Percentiles rank a stretch among this genome's conserved stretches.
Conservation (phyloP, 1,140 invertebrate genomes). For the Camponotus floridanus region DNA sequence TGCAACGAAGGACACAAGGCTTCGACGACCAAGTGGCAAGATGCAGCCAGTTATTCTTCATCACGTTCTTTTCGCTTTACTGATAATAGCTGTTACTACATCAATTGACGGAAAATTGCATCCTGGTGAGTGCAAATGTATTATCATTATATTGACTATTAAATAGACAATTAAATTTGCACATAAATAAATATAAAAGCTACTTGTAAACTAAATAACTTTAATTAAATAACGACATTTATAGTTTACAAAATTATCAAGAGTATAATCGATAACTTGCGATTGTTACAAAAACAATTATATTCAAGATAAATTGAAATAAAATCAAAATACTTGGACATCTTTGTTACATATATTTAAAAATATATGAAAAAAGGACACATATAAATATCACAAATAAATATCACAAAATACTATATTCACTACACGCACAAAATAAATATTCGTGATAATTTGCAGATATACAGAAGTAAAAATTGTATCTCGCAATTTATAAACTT, state of each 20-base stretch:
- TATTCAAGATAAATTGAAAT: no score
- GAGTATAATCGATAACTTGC: no score
- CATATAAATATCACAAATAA: not conserved
- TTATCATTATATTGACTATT: no score
- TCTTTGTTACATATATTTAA: not conserved
- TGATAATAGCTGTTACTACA: not conserved
- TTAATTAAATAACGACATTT: no score
- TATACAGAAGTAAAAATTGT: not conserved
- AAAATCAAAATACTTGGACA: not conserved
- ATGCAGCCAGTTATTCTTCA: slow-evolving; percentile 38
- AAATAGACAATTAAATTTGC: not conserved
- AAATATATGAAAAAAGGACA: not conserved
- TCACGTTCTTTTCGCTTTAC: slow-evolving; percentile 18
- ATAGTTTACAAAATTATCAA: no score
- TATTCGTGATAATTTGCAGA: slow-evolving; percentile 3
- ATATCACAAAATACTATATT: not conserved
- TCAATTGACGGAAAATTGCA: slow-evolving; percentile 30
- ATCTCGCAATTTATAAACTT: not conserved
- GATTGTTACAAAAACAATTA: no score
- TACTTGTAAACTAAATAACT: no score
- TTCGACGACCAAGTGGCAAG: slow-evolving; percentile 27
- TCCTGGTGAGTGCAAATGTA: slow-evolving; percentile 15
- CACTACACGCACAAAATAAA: not conserved
- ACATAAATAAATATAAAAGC: no score
- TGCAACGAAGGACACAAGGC: slow-evolving; percentile 30